These are phyloP conservation scores for Patella ulyssiponensis DNA, from an alignment of 2,888 invertebrate genomes.

Conservation along the genomic window DNA sequence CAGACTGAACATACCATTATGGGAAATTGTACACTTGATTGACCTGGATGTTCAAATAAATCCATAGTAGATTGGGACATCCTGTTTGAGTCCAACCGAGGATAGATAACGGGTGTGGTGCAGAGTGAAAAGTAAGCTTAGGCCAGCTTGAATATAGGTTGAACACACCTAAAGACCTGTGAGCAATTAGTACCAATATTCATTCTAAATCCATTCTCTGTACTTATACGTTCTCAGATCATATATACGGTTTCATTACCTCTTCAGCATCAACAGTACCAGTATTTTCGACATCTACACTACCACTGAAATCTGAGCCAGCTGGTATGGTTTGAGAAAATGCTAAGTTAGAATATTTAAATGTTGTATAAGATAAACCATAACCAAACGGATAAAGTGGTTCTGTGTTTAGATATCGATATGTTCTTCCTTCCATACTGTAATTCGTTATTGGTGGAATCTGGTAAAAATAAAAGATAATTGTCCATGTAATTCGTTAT, in stretches of 20 bases:
- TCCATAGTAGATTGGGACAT: neutral
- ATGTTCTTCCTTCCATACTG: constrained; percentile 57
- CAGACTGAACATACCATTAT: too few relatives aligned
- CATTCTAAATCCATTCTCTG: neutral
- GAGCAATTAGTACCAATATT: too few relatives aligned
- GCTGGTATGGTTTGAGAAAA: constrained; percentile 32
- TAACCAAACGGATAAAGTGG: constrained; percentile 62
- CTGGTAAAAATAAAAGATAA: neutral
- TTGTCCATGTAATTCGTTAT: neutral
- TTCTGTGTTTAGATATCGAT: constrained; percentile 49
- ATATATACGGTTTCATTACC: constrained; percentile 35
- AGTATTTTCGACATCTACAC: constrained; percentile 45
- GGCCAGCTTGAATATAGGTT: too few relatives aligned
- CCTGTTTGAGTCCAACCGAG: constrained; percentile 24
- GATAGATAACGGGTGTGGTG: too few relatives aligned
- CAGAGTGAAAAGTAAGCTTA: too few relatives aligned
- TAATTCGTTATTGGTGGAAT: constrained; percentile 4
- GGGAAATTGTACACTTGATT: too few relatives aligned
- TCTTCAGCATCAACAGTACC: constrained; percentile 56
- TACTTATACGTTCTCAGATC: too few relatives aligned
- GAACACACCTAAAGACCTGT: too few relatives aligned
- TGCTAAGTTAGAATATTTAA: constrained; percentile 38
- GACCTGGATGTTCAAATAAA: too few relatives aligned
- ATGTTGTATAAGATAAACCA: constrained; percentile 53
- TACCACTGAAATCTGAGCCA: constrained; percentile 41